These are phyloP conservation scores for Porites lutea DNA, from an alignment of 64 coral and sea anemone species.

Conservation along the genomic window DNA sequence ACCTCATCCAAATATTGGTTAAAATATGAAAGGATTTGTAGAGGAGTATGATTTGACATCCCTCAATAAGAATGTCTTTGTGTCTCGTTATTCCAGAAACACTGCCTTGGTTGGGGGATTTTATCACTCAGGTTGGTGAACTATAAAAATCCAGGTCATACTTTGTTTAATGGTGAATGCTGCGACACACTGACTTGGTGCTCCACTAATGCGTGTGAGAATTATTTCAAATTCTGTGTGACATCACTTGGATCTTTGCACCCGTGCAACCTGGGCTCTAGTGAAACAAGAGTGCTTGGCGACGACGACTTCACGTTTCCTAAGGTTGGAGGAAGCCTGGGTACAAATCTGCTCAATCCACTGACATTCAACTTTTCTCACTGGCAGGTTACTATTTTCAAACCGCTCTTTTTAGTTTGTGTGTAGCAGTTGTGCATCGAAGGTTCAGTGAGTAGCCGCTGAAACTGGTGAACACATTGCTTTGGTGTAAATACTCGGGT, in stretches of 20 bases:
- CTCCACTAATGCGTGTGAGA: constrained; percentile 25
- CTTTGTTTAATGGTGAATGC: constrained; percentile 59
- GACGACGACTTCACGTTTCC: constrained; percentile 65
- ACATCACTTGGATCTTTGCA: constrained; percentile 8
- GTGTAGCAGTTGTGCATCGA: no score
- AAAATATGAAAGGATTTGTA: no score
- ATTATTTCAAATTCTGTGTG: constrained; percentile 70
- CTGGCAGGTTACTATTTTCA: constrained; percentile 25
- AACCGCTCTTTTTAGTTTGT: not conserved
- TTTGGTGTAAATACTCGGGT: no score
- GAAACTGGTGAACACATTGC: no score
- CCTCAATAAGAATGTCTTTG: not conserved
- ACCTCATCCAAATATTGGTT: no score
- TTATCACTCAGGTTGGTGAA: constrained; percentile 45
- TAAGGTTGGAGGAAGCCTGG: constrained; percentile 35
- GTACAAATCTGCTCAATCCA: constrained; percentile 40
- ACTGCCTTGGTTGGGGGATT: constrained; percentile 2
- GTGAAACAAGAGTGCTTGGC: constrained; percentile 24
- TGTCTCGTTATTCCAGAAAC: not conserved
- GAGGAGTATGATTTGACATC: no score
- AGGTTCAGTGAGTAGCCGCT: no score
- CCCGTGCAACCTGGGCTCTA: constrained; percentile 37
- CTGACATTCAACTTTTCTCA: constrained; percentile 37
- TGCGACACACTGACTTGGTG: constrained; percentile 55
- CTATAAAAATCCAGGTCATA: constrained; percentile 23